phyloP scores from a whole-genome alignment of 2,797 vertebrate genomes.

The Pangasius sanitwongsei region DNA sequence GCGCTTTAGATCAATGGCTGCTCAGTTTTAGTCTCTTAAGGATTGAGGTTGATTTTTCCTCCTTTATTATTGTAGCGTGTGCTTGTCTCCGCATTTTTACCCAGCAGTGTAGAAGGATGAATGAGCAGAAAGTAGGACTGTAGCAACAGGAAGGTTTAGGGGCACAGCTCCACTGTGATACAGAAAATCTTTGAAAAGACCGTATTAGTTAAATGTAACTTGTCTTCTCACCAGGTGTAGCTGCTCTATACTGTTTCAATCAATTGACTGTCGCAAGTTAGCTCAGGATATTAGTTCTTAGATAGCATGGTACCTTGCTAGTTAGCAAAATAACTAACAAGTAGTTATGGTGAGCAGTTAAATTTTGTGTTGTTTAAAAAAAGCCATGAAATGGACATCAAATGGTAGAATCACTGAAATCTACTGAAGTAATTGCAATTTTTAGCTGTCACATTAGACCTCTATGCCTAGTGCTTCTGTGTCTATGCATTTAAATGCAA shows the following conservation, averaged over 20 bases:
- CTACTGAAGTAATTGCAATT: not conserved
- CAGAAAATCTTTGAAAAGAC: not conserved
- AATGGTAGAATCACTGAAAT: not conserved
- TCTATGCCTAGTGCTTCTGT: not conserved
- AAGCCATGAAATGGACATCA: not conserved
- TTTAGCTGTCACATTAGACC: not conserved
- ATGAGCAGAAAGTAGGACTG: constrained; percentile 13
- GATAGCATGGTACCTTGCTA: not conserved
- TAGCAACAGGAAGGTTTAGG: not conserved
- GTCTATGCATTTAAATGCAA: too few species aligned
- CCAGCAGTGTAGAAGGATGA: not conserved
- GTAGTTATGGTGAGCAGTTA: not conserved
- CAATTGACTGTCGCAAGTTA: not conserved
- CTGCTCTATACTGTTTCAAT: not conserved
- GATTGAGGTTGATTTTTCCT: constrained; percentile 20
- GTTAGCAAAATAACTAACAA: not conserved
- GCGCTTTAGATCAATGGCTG: constrained; percentile 45
- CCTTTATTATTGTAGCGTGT: constrained; percentile 21
- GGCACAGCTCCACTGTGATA: not conserved
- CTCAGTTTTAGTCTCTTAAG: constrained; percentile 44
- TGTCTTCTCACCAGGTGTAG: not conserved
- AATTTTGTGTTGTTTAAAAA: not conserved
- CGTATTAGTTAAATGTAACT: not conserved
- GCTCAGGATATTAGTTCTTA: not conserved
- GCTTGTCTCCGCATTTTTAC: constrained; percentile 26